Evolutionary conservation across 1,140 invertebrate species (phyloP).

Genomic region (Euura lappo): DNA sequence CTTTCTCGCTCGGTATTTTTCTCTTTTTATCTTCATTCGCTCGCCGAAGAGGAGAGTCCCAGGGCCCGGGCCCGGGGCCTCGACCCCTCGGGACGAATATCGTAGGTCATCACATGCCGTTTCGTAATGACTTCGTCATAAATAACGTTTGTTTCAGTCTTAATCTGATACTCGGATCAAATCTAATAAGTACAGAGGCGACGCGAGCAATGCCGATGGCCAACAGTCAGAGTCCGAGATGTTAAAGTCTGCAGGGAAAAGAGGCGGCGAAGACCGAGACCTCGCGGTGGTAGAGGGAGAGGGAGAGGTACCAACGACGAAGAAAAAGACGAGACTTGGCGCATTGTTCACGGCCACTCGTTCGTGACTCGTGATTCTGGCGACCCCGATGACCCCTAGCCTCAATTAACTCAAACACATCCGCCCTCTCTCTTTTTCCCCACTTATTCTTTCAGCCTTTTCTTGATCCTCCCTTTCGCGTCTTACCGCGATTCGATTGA

Average conservation of each 20-base stretch:
- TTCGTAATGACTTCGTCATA: slow-evolving; percentile 53
- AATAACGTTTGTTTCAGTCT: slow-evolving; percentile 60
- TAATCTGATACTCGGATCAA: slow-evolving; percentile 55
- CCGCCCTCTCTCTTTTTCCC: slow-evolving; percentile 39
- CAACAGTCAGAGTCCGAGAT: slow-evolving; percentile 17
- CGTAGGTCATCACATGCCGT: slow-evolving; percentile 50
- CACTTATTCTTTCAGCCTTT: not conserved
- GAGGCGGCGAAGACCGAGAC: not conserved
- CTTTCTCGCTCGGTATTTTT: not conserved
- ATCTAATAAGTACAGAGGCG: slow-evolving; percentile 56
- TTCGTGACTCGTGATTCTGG: slow-evolving; percentile 59
- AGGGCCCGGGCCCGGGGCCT: slow-evolving; percentile 14
- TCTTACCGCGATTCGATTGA: too few relatives aligned
- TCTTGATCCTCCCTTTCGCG: not conserved
- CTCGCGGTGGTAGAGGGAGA: not conserved
- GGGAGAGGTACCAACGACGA: slow-evolving; percentile 20
- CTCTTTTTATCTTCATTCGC: slow-evolving; percentile 30
- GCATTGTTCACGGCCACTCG: slow-evolving; percentile 58
- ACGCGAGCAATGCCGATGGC: slow-evolving; percentile 44
- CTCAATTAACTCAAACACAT: slow-evolving; percentile 61
- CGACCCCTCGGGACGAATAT: slow-evolving; percentile 42
- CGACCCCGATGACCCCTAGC: slow-evolving; percentile 58
- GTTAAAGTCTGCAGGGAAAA: not conserved
- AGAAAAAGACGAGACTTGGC: not conserved
- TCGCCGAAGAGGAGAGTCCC: slow-evolving; percentile 32